Evolutionary conservation across 1,140 invertebrate species (phyloP).

Genomic region (Drosophila watanabei): DNA sequence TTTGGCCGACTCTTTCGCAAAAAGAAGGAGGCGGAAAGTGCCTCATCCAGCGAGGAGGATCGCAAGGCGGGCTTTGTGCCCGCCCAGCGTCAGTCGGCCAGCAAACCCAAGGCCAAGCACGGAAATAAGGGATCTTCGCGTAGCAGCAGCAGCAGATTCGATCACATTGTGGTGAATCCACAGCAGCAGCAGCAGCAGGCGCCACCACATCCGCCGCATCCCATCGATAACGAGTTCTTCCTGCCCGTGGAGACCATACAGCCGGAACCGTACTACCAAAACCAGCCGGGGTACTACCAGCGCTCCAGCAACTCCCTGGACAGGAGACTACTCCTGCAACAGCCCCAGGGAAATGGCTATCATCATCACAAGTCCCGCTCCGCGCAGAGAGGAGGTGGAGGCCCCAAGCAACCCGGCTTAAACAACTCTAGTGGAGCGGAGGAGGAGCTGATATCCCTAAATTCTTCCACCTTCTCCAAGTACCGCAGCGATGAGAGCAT

Average conservation of each 20-base stretch:
- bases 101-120: slow-evolving; percentile 71
- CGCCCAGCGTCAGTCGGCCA: slow-evolving; percentile 55
- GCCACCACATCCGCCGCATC: slow-evolving; percentile 20
- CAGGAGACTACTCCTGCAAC: slow-evolving; percentile 67
- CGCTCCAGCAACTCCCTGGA: slow-evolving; percentile 84
- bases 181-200: slow-evolving; percentile 26
- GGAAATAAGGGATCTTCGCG: slow-evolving; percentile 73
- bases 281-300: slow-evolving; percentile 85
- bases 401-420: slow-evolving; percentile 85
- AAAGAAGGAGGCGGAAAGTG: slow-evolving; percentile 88
- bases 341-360: slow-evolving; percentile 18
- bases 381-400: slow-evolving; percentile 34
- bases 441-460: slow-evolving; percentile 89
- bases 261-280: slow-evolving; percentile 81
- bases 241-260: slow-evolving; percentile 86
- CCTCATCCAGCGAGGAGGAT: slow-evolving; percentile 88
- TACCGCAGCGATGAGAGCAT: slow-evolving; percentile 90
- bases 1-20: slow-evolving; percentile 89
- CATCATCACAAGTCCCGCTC: slow-evolving; percentile 54
- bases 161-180: slow-evolving; percentile 86
- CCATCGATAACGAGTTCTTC: slow-evolving; percentile 86
- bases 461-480: slow-evolving; percentile 88
- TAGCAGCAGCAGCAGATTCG: slow-evolving; percentile 86
- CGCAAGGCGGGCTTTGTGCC: slow-evolving; percentile 86
- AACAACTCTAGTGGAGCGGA: slow-evolving; percentile 89